Base-by-base conservation (phyloP, 2,113 vertebrate genomes). In the Axis porcinus region DNA sequence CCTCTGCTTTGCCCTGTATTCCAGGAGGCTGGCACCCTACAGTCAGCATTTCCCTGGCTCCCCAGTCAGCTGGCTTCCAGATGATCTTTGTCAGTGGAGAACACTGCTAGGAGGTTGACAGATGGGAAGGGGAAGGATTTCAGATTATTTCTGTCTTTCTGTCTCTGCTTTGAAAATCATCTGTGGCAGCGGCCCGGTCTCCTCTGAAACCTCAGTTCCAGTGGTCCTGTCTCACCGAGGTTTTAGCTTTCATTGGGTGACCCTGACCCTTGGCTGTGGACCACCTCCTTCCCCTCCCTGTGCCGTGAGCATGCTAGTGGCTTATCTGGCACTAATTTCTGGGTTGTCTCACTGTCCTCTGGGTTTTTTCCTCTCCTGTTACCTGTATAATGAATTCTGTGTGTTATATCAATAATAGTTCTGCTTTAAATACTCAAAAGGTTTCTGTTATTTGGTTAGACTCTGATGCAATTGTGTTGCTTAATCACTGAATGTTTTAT, bases 381-480 rank as follows among this genome's bases (percentile, higher is more conserved):
- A 82, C 13, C 27, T 74, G 14, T 87, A 15, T 36, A 84, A 81
- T 4, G 15, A 36, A 45, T 90, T 88, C 30, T 16, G 1, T 93
- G 33, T 12, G 27, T 45, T 43, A n/a, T 76, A 76, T 76, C 12
- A 1, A 43, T 30, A 93, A 8, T 62, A 67, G 60, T 87, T 82
- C 57, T 87, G 1, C 82, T 86, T 86, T 78, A 92, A 89, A 82
- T 58, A 55, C 27, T 70, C 67, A 86, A n/a, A 28, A 89, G 19
- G 4, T 54, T 91, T 97, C 43, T 55, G 76, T 55, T 50, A 62
- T n/a, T 86, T 96, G 27, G 33, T 91, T 91, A 97, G 92, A n/a
- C 25, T 82, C 45, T 89, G 76, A 89, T 84, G 5, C 25, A 84
- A 28, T 94, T 21, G 15, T 79, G 43, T 94, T 95, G 94, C 70